These are phyloP conservation scores for Drosophila sp. DNA, from an alignment of 1,140 invertebrate genomes.

Conservation along the genomic window DNA sequence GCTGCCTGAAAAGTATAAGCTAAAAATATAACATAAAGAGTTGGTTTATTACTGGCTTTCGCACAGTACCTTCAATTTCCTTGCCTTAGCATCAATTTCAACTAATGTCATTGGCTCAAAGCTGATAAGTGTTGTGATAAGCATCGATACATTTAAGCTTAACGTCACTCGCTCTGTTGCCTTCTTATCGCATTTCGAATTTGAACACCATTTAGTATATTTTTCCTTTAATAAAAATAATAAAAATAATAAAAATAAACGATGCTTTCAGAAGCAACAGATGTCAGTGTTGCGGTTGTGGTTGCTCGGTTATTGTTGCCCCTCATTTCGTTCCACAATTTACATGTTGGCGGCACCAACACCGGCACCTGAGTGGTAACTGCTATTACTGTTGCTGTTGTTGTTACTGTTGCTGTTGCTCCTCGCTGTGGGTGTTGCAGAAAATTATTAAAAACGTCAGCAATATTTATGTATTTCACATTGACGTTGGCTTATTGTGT, in stretches of 20 bases:
- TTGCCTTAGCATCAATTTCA: no score
- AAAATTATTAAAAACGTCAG: constrained; percentile 44
- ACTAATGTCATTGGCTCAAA: constrained; percentile 26
- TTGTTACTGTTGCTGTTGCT: neutral
- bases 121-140: constrained; percentile 29
- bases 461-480: constrained; percentile 40
- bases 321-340: constrained; percentile 25
- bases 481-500: constrained; percentile 39
- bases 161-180: constrained; percentile 6
- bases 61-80: no score
- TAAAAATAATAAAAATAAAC: constrained; percentile 41
- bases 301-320: constrained; percentile 48
- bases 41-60: no score
- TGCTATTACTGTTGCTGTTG: neutral
- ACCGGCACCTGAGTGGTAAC: constrained; percentile 40
- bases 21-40: no score
- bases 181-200: constrained; percentile 36
- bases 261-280: constrained; percentile 51
- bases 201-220: constrained; percentile 41
- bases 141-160: constrained; percentile 17
- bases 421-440: constrained; percentile 8
- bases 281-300: constrained; percentile 65
- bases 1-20: no score
- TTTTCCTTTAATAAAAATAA: constrained; percentile 27
- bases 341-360: constrained; percentile 39